phyloP scores from a whole-genome alignment of 2,888 invertebrate species.

The Odontomyia ornata region DNA sequence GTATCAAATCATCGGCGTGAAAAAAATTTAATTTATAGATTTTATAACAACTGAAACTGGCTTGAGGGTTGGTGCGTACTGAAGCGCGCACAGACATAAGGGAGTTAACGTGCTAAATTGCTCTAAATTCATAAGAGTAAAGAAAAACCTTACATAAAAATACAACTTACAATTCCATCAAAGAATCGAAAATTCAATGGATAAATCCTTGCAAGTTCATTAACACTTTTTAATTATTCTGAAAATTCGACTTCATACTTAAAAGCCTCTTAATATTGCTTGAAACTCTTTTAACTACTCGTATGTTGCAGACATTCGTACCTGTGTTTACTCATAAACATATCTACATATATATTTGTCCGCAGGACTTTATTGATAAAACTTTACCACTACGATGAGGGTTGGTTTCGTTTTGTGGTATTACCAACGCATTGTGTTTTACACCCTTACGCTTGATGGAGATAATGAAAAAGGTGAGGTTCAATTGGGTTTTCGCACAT shows the following conservation, averaged over 20 bases:
- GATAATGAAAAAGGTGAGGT: constrained; percentile 37
- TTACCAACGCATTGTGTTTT: constrained; percentile 14
- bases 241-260: neutral
- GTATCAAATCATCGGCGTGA: too few species aligned
- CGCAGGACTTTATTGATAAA: constrained; percentile 42
- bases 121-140: too few species aligned
- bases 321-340: neutral
- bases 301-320: neutral
- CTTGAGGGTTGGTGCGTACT: too few species aligned
- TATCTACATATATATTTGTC: neutral
- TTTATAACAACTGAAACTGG: too few species aligned
- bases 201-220: neutral
- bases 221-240: neutral
- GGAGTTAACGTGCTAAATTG: too few species aligned
- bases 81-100: too few species aligned
- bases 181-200: too few species aligned
- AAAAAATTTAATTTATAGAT: too few species aligned
- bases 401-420: constrained; percentile 37
- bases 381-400: constrained; percentile 44
- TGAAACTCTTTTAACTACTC: neutral
- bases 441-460: constrained; percentile 21
- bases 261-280: neutral
- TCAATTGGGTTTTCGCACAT: constrained; percentile 31
- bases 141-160: too few species aligned
- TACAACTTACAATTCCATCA: too few species aligned